Base-by-base conservation (phyloP, 1,140 invertebrate species). In the Chymomyza costata region DNA sequence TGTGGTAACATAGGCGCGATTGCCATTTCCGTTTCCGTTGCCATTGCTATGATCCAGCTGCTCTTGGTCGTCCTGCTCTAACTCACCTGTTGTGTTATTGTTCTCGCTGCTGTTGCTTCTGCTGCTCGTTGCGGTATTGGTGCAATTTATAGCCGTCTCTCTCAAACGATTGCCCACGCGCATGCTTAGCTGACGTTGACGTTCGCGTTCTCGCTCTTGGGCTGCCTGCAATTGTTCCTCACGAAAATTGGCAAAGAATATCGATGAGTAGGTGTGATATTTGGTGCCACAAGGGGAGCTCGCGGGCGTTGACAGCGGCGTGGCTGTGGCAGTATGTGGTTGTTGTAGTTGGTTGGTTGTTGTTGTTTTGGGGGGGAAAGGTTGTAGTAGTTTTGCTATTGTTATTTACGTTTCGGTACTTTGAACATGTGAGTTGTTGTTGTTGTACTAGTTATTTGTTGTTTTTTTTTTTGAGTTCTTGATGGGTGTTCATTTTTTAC, bases 361-460 rank as follows among this genome's bases (percentile, higher is more conserved):
- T 28, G 48, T 64, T 35, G 52, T 53, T 58, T 6, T 3, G n/a
- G 7, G 66, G 80, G 31, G 63, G 67, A 67, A 74, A 78, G 80
- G 68, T 71, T 69, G 80, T 74, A 83, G 71, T 81, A 76, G 66
- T 78, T 83, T 83, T 64, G 81, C 80, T 83, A 74, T 82, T 83
- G 82, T 84, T 84, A 84, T 84, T 81, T 82, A 82, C 71, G 62
- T 68, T 80, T 74, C 65, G 74, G 69, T 69, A 74, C 69, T 74
- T 67, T 68, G 69, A 73, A 52, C 64, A 73, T 74, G 70, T 74
- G 69, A 65, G 55, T 74, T 74, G 63, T 67, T 45, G 55, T 51
- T 60, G 34, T 51, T 43, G 28, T 40, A 38, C 21, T 55, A 34
- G 32, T 34, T 34, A 13, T n/a, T 73, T 69, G 32, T 69, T 53